A percentile compares a stretch with the other conserved stretches of the same genome.
Evolutionary conservation across 2,113 vertebrate genomes (phyloP).

Genomic region (Cyanoramphus novaezelandiae): DNA sequence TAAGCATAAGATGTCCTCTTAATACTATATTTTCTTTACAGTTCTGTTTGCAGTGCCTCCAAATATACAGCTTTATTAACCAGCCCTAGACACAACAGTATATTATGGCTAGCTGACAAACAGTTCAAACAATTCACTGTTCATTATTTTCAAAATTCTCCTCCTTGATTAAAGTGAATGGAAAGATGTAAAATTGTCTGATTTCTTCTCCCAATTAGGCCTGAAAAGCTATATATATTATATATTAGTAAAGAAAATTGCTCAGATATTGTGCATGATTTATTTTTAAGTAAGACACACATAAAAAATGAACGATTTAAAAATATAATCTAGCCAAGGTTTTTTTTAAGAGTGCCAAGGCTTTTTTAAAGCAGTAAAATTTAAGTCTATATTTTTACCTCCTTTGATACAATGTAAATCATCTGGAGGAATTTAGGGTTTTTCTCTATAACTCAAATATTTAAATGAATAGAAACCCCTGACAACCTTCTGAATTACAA

Average conservation of each 20-base stretch:
- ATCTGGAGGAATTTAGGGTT: background rate
- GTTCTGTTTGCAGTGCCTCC: background rate
- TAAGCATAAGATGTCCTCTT: background rate
- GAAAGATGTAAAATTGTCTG: background rate
- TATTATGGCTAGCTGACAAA: background rate
- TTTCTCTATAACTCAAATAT: background rate
- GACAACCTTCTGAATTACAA: background rate
- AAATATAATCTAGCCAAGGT: background rate
- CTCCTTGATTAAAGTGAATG: background rate
- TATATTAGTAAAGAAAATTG: background rate
- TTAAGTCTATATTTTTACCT: background rate
- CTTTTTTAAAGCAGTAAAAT: background rate
- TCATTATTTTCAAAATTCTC: background rate
- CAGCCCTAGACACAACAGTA: background rate
- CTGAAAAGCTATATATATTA: background rate
- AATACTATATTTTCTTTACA: background rate
- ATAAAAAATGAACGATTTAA: background rate
- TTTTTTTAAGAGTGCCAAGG: background rate
- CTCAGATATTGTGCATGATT: background rate
- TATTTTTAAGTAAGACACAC: background rate
- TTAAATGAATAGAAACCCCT: background rate
- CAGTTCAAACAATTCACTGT: background rate
- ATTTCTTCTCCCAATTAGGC: background rate
- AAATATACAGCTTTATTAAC: background rate
- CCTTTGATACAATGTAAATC: background rate